Evolutionary conservation across 2,888 invertebrate genomes (phyloP).

Genomic region (Chrysolina americana): DNA sequence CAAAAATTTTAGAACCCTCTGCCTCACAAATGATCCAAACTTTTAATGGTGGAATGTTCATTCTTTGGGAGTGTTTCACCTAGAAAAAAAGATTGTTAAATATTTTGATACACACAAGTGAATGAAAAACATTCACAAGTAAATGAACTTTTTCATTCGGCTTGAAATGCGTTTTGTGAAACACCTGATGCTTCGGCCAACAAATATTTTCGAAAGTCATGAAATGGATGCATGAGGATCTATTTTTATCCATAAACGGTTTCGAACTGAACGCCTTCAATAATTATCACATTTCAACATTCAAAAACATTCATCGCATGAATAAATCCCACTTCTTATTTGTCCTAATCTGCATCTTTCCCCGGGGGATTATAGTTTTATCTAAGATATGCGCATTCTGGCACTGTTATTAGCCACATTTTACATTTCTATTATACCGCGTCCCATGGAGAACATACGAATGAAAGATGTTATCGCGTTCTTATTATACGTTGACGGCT

Average conservation of each 20-base stretch:
- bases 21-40: no score
- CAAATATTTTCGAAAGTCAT: not conserved
- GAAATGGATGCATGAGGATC: not conserved
- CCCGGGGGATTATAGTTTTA: constrained; percentile 13
- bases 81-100: no score
- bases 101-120: no score
- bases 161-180: no score
- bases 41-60: no score
- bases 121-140: no score
- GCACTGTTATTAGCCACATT: constrained; percentile 27
- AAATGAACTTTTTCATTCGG: no score
- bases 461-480: constrained; percentile 14
- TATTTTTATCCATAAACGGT: not conserved
- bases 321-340: constrained; percentile 24
- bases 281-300: constrained; percentile 15
- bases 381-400: constrained; percentile 23
- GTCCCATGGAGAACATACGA: constrained; percentile 3
- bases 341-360: constrained; percentile 28
- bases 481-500: constrained; percentile 23
- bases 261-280: not conserved
- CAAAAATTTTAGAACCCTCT: no score
- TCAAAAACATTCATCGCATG: constrained; percentile 18
- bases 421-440: constrained; percentile 32
- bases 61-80: no score
- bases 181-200: no score